A percentile compares a stretch with the other conserved stretches of the same genome.
Conservation (phyloP, 2,888 invertebrate genomes). For the Lycia hirtaria region DNA sequence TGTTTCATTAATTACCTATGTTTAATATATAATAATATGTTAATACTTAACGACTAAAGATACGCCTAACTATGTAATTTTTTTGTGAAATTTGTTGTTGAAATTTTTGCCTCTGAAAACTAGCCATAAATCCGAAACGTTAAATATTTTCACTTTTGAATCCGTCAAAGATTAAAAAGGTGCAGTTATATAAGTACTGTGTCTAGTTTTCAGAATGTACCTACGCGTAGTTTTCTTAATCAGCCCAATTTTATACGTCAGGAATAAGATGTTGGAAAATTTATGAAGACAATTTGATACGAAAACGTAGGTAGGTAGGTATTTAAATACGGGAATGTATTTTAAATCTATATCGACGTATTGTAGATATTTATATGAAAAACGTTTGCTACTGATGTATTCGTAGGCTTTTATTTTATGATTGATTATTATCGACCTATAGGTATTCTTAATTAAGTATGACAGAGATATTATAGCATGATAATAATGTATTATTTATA, state of each 20-base stretch:
- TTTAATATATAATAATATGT: neutral
- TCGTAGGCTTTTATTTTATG: conserved; percentile 43
- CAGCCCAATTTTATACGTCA: conserved; percentile 58
- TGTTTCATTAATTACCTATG: neutral
- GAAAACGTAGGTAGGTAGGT: conserved; percentile 83
- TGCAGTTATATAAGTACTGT: conserved; percentile 38
- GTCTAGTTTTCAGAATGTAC: conserved; percentile 57
- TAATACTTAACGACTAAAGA: neutral
- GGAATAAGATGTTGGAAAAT: conserved; percentile 57
- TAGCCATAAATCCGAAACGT: conserved; percentile 27
- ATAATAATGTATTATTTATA: conserved; percentile 52
- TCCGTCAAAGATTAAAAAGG: conserved; percentile 32
- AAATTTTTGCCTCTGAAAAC: conserved; percentile 32
- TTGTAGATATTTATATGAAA: conserved; percentile 49
- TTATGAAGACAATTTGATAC: conserved; percentile 75
- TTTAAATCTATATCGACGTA: conserved; percentile 67
- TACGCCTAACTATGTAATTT: neutral
- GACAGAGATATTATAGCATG: conserved; percentile 58
- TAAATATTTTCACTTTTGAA: conserved; percentile 18
- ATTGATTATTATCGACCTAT: conserved; percentile 38
- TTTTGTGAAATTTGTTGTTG: conserved; percentile 21
- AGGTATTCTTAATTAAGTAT: conserved; percentile 20
- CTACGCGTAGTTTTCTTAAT: conserved; percentile 54
- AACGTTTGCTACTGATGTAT: conserved; percentile 59
- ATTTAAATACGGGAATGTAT: conserved; percentile 81